These are phyloP conservation scores for Catocala fraxini DNA, from an alignment of 2,888 invertebrate species.

Conservation along the genomic window DNA sequence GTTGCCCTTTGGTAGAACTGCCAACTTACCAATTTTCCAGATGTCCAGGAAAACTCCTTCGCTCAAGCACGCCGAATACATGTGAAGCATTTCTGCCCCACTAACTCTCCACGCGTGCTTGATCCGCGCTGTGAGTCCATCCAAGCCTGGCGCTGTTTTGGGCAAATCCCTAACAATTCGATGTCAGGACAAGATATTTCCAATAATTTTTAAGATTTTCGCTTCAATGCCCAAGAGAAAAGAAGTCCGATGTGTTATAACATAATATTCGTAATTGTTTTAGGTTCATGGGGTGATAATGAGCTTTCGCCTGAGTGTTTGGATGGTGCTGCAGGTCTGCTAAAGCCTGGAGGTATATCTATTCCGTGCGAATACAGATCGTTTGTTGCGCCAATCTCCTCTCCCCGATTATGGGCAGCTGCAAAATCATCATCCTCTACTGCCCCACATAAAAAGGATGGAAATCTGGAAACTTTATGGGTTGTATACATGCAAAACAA, in stretches of 20 bases:
- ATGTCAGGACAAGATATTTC: too few species aligned
- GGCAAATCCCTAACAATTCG: too few species aligned
- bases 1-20: too few species aligned
- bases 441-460: conserved; percentile 63
- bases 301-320: conserved; percentile 99
- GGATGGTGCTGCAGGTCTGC: conserved; percentile 96
- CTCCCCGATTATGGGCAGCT: conserved; percentile 94
- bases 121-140: too few species aligned
- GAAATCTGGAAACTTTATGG: conserved; percentile 93
- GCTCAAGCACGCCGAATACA: too few species aligned
- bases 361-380: conserved; percentile 96
- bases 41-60: too few species aligned
- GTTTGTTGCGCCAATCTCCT: conserved; percentile 97
- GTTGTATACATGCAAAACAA: conserved; percentile 97
- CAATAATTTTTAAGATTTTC: too few species aligned
- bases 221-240: too few species aligned
- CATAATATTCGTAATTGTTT: conserved; percentile 21
- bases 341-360: conserved; percentile 95
- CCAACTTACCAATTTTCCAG: too few species aligned
- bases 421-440: conserved; percentile 78
- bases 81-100: too few species aligned
- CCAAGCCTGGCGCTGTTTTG: too few species aligned
- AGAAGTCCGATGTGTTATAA: background rate
- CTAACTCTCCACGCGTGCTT: too few species aligned
- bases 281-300: conserved; percentile 98